Evolutionary conservation across 2,797 vertebrate genomes (phyloP).

Genomic region (Enteromius treurensis): DNA sequence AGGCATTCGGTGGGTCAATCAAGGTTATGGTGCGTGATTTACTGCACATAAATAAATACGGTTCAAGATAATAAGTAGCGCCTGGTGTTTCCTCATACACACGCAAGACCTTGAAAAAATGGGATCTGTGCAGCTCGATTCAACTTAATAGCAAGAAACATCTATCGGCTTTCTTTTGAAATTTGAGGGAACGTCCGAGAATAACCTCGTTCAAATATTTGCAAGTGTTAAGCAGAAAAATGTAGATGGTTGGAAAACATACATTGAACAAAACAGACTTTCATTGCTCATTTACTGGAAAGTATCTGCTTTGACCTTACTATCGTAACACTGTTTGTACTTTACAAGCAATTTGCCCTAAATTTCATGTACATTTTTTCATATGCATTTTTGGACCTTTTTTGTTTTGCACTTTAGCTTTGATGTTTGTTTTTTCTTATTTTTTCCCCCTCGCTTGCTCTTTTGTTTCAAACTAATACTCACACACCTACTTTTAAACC

Average conservation of each 20-base stretch:
- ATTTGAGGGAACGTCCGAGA: background rate
- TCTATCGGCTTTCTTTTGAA: background rate
- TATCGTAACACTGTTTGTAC: background rate
- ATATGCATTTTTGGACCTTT: background rate
- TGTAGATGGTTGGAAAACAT: background rate
- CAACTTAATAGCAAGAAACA: background rate
- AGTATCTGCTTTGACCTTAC: background rate
- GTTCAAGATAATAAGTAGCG: background rate
- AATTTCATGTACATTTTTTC: background rate
- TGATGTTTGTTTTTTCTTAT: slow-evolving; percentile 13
- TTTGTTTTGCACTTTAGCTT: background rate
- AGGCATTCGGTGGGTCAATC: background rate
- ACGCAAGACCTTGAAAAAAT: background rate
- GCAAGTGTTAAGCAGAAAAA: background rate
- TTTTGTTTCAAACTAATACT: background rate
- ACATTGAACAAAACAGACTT: background rate
- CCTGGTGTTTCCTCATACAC: background rate
- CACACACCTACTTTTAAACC: background rate
- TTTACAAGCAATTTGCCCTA: background rate
- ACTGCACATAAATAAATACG: background rate
- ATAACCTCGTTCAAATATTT: background rate
- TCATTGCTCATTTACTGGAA: background rate
- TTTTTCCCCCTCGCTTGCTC: background rate
- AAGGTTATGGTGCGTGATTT: slow-evolving; percentile 7
- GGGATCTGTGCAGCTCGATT: background rate